Conservation (phyloP, 2,888 invertebrate species). For the Euspilapteryx auroguttella region DNA sequence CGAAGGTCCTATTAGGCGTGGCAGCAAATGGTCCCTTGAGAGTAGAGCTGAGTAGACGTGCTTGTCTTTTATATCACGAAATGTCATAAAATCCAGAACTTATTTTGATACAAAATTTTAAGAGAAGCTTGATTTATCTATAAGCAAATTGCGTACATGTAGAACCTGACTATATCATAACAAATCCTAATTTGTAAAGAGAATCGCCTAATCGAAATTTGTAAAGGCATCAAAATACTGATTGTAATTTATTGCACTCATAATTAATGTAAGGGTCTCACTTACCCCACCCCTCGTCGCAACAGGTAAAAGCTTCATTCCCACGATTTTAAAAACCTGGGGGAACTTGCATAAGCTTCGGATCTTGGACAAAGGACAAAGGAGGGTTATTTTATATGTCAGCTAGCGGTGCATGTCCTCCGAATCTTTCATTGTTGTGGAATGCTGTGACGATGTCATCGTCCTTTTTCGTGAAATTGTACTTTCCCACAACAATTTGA, state of each 20-base stretch:
- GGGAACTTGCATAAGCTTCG: constrained; percentile 26
- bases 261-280: constrained; percentile 35
- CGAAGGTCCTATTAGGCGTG: no score
- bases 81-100: no score
- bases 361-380: constrained; percentile 36
- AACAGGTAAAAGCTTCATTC: constrained; percentile 39
- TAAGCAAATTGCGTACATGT: no score
- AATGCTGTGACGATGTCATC: constrained; percentile 12
- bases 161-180: no score
- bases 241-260: constrained; percentile 50
- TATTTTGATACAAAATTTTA: no score
- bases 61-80: no score
- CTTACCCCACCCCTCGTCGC: constrained; percentile 14
- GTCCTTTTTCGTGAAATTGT: constrained; percentile 8
- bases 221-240: constrained; percentile 41
- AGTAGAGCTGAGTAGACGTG: no score
- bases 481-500: constrained; percentile 9
- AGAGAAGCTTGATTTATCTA: no score
- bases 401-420: constrained; percentile 31
- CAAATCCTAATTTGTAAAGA: no score
- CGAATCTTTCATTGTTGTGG: constrained; percentile 15
- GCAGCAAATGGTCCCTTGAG: no score
- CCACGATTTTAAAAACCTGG: constrained; percentile 39
- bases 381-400: no score
- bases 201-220: constrained; percentile 31